Evolutionary conservation across 1,140 invertebrate species (phyloP), one percentile per base, ranked within the genome.

Genomic region (Phymorhynchus buccinoides): DNA sequence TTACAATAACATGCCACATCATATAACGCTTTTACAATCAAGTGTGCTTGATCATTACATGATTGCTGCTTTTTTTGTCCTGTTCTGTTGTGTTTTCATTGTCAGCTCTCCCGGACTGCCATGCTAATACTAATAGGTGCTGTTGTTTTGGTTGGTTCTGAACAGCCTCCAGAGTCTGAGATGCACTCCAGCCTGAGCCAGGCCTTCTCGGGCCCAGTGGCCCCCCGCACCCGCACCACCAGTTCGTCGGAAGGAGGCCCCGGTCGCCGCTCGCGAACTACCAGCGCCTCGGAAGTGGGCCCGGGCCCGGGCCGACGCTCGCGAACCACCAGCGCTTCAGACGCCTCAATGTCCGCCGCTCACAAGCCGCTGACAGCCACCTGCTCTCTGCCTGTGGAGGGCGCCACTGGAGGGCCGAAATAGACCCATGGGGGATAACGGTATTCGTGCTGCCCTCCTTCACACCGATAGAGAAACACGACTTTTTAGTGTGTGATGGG

Each of bases 211-310:
- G 56, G 35, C 32, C 80, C 80, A 12, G 42, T 73, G 77, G 73
- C 82, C 42, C 81, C 79, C 27, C 81, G 83, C 35, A 48, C 78
- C 32, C 86, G 85, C 44, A 85, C 56, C 48, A 84, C 56, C 56
- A 83, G 82, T 75, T 41, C 56, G 3, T 37, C 75, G 9, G 75
- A 44, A 3, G 22, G 78, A 0, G 68, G 68, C 7, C 68, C 7
- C 9, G 30, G 68, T 1, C 41, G 37, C 9, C 73, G 73, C 1
- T n/a, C n/a, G n/a, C n/a, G n/a, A n/a, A 81, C 80, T 22, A 81
- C 80, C 30, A 56, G 48, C 83, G 41, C 52, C 32, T 81, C 48
- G 14, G 80, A 81, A 18, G 52, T 52, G 1, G 9, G 35, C n/a
- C 30, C 48, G 14, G 80, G 66, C 9, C 32, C 52, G 1, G 9